A percentile compares a stretch with the other conserved stretches of the same genome.
Evolutionary conservation across 2,888 invertebrate genomes (phyloP).

Genomic region (Dryadula phaetusa): DNA sequence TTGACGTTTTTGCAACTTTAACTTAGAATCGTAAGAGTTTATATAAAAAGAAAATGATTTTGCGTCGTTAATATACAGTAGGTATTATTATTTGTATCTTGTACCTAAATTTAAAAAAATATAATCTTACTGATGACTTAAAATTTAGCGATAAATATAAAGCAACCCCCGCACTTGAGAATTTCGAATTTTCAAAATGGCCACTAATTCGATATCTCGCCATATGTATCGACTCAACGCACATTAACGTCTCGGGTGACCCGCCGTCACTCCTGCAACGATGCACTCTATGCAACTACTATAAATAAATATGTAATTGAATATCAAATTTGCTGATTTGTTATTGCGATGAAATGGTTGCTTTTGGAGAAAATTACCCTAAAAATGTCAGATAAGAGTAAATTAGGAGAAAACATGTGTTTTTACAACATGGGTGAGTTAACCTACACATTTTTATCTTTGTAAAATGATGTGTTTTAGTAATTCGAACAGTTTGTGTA

Average conservation of each 20-base stretch:
- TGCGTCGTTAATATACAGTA: too few species aligned
- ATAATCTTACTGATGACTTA: not conserved
- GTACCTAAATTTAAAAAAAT: not conserved
- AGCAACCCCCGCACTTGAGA: constrained; percentile 24
- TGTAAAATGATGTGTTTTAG: too few species aligned
- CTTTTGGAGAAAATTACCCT: not conserved
- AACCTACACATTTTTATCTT: too few species aligned
- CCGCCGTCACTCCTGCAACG: constrained; percentile 57
- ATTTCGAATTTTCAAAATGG: constrained; percentile 50
- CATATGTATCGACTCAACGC: constrained; percentile 80
- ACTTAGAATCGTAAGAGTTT: too few species aligned
- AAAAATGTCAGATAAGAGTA: not conserved
- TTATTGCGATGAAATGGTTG: constrained; percentile 22
- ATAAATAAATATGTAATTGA: constrained; percentile 58
- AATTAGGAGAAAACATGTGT: not conserved
- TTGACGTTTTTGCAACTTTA: not conserved
- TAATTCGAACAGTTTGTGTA: too few species aligned
- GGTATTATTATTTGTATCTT: too few species aligned
- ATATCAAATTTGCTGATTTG: constrained; percentile 42
- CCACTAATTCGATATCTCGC: constrained; percentile 66
- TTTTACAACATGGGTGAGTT: too few species aligned
- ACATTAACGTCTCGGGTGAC: constrained; percentile 81
- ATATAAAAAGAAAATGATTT: too few species aligned
- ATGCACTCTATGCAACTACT: constrained; percentile 62
- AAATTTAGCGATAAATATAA: constrained; percentile 11